A percentile compares a stretch with the other conserved stretches of the same genome.
These are phyloP conservation scores for Xylocampa areola DNA, from an alignment of 2,888 invertebrate genomes.

Conservation along the genomic window DNA sequence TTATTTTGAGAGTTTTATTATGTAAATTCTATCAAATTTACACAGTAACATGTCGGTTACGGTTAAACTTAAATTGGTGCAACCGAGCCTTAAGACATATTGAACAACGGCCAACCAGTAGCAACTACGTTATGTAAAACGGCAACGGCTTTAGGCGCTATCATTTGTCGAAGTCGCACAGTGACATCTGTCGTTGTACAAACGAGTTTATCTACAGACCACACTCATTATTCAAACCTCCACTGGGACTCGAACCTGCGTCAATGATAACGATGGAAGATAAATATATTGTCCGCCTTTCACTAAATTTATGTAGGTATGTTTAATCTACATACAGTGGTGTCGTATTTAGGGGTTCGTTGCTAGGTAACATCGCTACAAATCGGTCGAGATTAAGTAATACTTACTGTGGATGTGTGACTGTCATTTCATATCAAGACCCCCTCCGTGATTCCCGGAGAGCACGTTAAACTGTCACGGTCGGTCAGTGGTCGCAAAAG, in stretches of 20 bases:
- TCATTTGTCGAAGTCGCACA: slow-evolving; percentile 78
- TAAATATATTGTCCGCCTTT: slow-evolving; percentile 65
- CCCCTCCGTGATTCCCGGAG: too few relatives aligned
- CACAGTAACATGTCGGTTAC: too few relatives aligned
- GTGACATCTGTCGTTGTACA: slow-evolving; percentile 79
- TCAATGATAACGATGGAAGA: slow-evolving; percentile 63
- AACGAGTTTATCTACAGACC: slow-evolving; percentile 79
- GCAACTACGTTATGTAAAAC: slow-evolving; percentile 58
- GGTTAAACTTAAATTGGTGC: too few relatives aligned
- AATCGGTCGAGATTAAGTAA: too few relatives aligned
- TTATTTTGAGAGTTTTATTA: too few relatives aligned
- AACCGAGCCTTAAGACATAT: slow-evolving; percentile 25
- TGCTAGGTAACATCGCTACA: too few relatives aligned
- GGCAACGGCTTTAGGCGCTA: slow-evolving; percentile 68
- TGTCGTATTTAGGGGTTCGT: slow-evolving; percentile 26
- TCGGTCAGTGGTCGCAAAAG: too few relatives aligned
- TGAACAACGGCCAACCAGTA: slow-evolving; percentile 41
- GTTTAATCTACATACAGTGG: slow-evolving; percentile 37
- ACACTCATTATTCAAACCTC: slow-evolving; percentile 77
- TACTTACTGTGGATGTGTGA: too few relatives aligned
- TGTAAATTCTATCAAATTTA: too few relatives aligned
- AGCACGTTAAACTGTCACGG: too few relatives aligned
- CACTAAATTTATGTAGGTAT: slow-evolving; percentile 57
- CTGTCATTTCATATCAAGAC: too few relatives aligned
- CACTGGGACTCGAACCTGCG: slow-evolving; percentile 70